Base-by-base conservation (phyloP, 2,113 vertebrate species). In the Muntiacus reevesi region DNA sequence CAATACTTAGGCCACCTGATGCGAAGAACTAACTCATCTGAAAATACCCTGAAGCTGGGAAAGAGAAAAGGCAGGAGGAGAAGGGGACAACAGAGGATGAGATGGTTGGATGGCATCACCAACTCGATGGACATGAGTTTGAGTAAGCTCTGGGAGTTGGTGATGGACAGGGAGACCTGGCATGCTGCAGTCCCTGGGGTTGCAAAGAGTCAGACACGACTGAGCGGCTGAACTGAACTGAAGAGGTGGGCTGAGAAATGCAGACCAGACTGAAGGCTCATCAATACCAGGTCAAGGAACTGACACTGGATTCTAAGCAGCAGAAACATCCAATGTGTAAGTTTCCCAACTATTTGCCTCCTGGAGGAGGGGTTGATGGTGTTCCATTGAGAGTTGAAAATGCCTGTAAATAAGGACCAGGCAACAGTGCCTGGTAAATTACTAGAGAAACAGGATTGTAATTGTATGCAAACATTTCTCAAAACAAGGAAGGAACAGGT, bases 391-490 rank as follows among this genome's bases (percentile, higher is more conserved):
- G 67, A 94, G 50, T n/a, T 84, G 50, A 85, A 82, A 88, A 57
- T 36, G 5, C 17, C 25, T 15, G 0, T 0, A 14, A 50, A 19
- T 45, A 27, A 62, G 1, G 21, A 78, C 67, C 36, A 47, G 62
- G 15, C 62, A 19, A 27, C 3, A 19, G 13, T 6, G 1, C 9
- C 88, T 55, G 59, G 47, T 27, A 54, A 55, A 87, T 47, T 28
- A 16, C 30, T n/a, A 76, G 30, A 83, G 40, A 82, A 79, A 89
- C 1, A 17, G 52, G 79, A 76, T 93, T n/a, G 85, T 47, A 5
- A 79, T 76, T 45, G 92, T 47, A 94, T 54, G 45, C 33, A 94
- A 95, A 90, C 40, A 45, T 43, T 60, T 54, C n/a, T 92, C 21
- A 33, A 96, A 52, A 64, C 84, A 83, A 79, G 60, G 57, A 71